Percentiles rank a stretch among this genome's conserved stretches.
phyloP scores from a whole-genome alignment of 2,797 vertebrate species.

The Antrozous pallidus region DNA sequence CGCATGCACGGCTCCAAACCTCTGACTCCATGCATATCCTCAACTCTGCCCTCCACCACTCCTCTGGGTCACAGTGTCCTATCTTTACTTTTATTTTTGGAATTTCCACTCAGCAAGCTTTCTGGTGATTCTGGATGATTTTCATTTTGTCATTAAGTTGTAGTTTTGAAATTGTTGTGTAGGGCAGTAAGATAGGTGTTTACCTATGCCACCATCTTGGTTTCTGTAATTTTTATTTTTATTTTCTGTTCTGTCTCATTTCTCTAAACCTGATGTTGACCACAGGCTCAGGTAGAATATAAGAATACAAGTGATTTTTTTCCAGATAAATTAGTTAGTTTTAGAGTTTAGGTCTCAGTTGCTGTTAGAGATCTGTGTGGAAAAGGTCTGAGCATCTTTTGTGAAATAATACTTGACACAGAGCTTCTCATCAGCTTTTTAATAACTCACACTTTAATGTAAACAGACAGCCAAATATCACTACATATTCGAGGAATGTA shows the following conservation, averaged over 20 bases:
- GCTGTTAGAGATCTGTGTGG: background rate
- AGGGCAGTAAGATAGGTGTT: too few species aligned
- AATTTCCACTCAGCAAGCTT: too few species aligned
- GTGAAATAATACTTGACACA: background rate
- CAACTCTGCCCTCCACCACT: too few species aligned
- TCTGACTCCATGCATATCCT: too few species aligned
- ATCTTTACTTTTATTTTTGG: too few species aligned
- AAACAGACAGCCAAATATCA: background rate
- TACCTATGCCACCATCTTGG: too few species aligned
- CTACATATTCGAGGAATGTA: background rate
- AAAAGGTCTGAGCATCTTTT: background rate
- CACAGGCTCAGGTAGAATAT: background rate
- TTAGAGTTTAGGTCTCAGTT: background rate
- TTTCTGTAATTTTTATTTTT: too few species aligned
- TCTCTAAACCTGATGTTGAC: background rate
- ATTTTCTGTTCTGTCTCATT: background rate
- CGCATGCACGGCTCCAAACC: too few species aligned
- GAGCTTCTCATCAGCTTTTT: background rate
- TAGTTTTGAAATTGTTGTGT: too few species aligned
- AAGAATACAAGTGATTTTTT: background rate
- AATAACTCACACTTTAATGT: background rate
- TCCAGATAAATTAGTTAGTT: background rate
- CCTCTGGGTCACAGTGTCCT: too few species aligned
- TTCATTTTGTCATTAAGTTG: too few species aligned
- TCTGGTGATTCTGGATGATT: too few species aligned